Base-by-base conservation (phyloP, 2,797 vertebrate species). In the Anableps anableps region DNA sequence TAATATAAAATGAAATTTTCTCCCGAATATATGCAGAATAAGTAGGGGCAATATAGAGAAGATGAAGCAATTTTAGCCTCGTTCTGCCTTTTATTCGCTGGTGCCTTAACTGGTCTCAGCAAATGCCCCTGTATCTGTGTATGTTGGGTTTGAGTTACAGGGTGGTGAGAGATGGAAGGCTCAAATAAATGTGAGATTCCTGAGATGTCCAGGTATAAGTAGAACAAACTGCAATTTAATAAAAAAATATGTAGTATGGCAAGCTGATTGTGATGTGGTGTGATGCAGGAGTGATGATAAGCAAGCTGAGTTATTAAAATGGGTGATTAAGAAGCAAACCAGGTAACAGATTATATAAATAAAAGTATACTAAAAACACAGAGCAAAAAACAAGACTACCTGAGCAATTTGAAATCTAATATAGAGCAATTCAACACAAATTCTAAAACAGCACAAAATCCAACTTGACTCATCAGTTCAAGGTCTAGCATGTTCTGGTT, bases 1-100 rank as follows among this genome's bases (percentile, higher is more conserved):
- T 82, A 17, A 29, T 72, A 31, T 77, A 75, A 88, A 85, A 84
- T 83, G 73, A 88, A 29, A 88, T 91, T 83, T 88, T 76, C 76
- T 80, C 73, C 80, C 72, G 75, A 83, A 74, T 47, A 77, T 79
- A 86, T 55, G 78, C 72, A 72, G 41, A 75, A 79, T 38, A 38
- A 47, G 71, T 79, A 50, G 17, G 41, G 72, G 78, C 85, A 88
- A 90, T 85, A 87, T 84, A 77, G 76, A 81, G 43, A 51, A 80
- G 53, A 77, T 79, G 83, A 84, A 82, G 76, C 70, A 64, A 84
- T 85, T 64, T 82, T 45, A 80, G 68, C 76, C 75, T 45, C 11
- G 16, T 53, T 78, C 47, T 75, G 9, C 19, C 72, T 55, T 79
- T 41, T 29, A 41, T 70, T 72, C 31, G 38, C 60, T 34, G 34